Evolutionary conservation across 2,888 invertebrate species (phyloP), one percentile per base, ranked within the genome.

Genomic region (Eristalis arbustorum): DNA sequence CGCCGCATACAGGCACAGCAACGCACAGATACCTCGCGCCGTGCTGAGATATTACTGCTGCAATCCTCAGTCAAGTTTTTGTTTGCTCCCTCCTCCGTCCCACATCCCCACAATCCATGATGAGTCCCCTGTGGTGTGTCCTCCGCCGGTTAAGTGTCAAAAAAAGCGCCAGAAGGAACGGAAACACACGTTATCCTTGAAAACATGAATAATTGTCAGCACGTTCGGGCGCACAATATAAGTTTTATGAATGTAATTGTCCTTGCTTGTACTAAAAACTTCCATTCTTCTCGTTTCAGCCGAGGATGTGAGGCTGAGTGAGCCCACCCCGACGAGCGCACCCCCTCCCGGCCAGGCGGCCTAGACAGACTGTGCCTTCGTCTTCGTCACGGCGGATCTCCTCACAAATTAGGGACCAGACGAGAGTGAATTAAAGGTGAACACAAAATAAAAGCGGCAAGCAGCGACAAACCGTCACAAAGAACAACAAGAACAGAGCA

Each of bases 41-140:
- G 81, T n/a, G n/a, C 73, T 81, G 77, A 77, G 72, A 81, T 81
- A 80, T 72, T 68, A 81, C 64, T 76, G 23, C 72, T 84, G 72
- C 74, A 84, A 71, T 80, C 66, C 73, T 69, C 56, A 69, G 42
- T 73, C 61, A 77, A 49, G 68, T 77, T 81, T 81, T 77, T 64
- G 77, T 73, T 67, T 40, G 10, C 11, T 37, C 37, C 10, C 11
- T 57, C 28, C 10, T 25, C 34, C 42, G n/a, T 73, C 42, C 42
- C n/a, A 2, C 18, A 2, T 49, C 49, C 2, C 2, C 2, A 8
- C n/a, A 18, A 49, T 49, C 8, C 49, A 8, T 18, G 49, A 18
- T 18, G 49, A 18, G 3, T 18, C 62, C 28, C 49, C 28, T 75
- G 49, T 49, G 4, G 49, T 37, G 25, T 49, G 25, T 56, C 28